These are phyloP conservation scores for Cataglyphis albicans DNA, from an alignment of 2,888 invertebrate genomes.

Conservation along the genomic window DNA sequence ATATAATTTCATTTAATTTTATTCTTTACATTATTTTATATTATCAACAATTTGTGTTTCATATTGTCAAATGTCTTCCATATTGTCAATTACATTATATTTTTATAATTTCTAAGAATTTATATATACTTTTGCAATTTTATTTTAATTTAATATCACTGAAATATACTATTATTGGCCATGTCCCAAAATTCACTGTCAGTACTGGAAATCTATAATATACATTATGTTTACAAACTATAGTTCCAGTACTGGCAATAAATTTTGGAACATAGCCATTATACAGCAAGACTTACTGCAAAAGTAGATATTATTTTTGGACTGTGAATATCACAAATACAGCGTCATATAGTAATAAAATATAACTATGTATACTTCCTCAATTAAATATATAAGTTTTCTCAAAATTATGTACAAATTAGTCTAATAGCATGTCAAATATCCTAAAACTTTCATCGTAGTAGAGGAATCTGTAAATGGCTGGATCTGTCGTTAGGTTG, in stretches of 20 bases:
- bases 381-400: conserved; percentile 37
- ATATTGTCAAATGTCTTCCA: not conserved
- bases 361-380: conserved; percentile 27
- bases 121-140: not conserved
- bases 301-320: conserved; percentile 46
- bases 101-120: not conserved
- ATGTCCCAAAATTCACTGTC: no score
- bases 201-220: no score
- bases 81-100: not conserved
- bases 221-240: no score
- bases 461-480: conserved; percentile 42
- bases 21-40: conserved; percentile 35
- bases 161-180: not conserved
- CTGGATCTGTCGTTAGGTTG: conserved; percentile 47
- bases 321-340: conserved; percentile 57
- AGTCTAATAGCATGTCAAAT: conserved; percentile 57
- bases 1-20: conserved; percentile 21
- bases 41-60: conserved; percentile 37
- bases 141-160: conserved; percentile 7
- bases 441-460: conserved; percentile 63
- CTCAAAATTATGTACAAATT: conserved; percentile 62
- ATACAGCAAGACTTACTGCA: not conserved
- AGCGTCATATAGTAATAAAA: conserved; percentile 40
- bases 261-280: no score
- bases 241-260: no score